These are phyloP conservation scores for Adrianichthys oophorus DNA, from an alignment of 2,797 vertebrate genomes.

Conservation along the genomic window DNA sequence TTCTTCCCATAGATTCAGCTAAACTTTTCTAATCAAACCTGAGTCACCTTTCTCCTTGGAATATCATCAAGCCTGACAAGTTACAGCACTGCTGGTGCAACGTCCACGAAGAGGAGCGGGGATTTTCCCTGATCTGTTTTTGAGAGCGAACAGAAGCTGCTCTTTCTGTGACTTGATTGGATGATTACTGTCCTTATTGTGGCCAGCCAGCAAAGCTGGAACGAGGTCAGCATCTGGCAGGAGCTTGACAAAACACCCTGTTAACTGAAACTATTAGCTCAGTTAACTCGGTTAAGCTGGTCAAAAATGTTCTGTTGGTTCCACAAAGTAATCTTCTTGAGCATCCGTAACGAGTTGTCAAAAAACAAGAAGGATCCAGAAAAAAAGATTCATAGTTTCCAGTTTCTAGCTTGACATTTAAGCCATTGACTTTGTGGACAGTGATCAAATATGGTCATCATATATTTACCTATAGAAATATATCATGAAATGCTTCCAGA, in stretches of 20 bases:
- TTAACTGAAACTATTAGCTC: conserved; percentile 44
- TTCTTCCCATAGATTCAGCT: too few relatives aligned
- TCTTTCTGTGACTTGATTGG: conserved; percentile 60
- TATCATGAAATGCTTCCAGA: too few relatives aligned
- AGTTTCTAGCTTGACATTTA: conserved; percentile 36
- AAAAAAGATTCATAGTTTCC: conserved; percentile 18
- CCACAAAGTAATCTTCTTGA: conserved; percentile 19
- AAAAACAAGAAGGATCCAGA: conserved; percentile 7
- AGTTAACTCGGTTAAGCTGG: conserved; percentile 41
- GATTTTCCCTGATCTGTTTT: conserved; percentile 58
- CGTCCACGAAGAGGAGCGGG: conserved; percentile 11
- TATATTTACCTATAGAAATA: too few relatives aligned
- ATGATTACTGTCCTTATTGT: conserved; percentile 50
- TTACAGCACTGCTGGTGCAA: too few relatives aligned
- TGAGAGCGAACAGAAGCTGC: conserved; percentile 41
- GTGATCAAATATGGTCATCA: conserved; percentile 30
- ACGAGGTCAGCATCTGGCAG: conserved; percentile 62
- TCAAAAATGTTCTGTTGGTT: conserved; percentile 18
- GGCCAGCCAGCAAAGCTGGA: conserved; percentile 47
- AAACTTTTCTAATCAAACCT: too few relatives aligned
- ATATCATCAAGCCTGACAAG: too few relatives aligned
- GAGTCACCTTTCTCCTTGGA: conserved; percentile 1
- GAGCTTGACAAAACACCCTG: conserved; percentile 34
- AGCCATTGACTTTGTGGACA: conserved; percentile 58
- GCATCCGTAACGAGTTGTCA: conserved; percentile 13